phyloP scores from a whole-genome alignment of 2,113 vertebrate genomes.

The Bujurquina vittata region DNA sequence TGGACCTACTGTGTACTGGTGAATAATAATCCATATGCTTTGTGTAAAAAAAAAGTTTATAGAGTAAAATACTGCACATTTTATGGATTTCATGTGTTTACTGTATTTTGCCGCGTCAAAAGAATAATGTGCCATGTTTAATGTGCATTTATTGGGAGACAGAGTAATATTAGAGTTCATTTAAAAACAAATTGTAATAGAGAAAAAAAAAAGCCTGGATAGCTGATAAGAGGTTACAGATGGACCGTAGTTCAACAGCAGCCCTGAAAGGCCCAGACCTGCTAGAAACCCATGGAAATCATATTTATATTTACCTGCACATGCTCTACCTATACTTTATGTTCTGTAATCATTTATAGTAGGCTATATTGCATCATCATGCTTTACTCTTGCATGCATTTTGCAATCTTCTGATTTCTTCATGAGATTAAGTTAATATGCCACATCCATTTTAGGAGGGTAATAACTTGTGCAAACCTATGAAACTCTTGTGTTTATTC shows the following conservation, averaged over 20 bases:
- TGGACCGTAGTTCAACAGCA: not conserved
- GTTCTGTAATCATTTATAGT: not conserved
- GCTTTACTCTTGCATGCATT: not conserved
- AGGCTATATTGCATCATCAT: not conserved
- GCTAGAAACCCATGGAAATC: not conserved
- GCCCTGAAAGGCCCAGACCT: not conserved
- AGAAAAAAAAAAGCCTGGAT: not conserved
- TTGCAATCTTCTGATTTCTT: not conserved
- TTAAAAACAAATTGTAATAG: not conserved
- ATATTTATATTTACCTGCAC: not conserved
- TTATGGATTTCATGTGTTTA: not conserved
- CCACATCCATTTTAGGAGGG: constrained; percentile 33
- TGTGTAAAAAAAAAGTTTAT: constrained; percentile 13
- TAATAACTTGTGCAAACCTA: not conserved
- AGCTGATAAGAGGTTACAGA: not conserved
- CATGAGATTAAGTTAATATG: constrained; percentile 1
- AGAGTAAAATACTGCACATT: constrained; percentile 2
- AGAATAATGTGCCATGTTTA: constrained; percentile 35
- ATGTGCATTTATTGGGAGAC: not conserved
- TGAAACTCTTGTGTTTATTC: constrained; percentile 46
- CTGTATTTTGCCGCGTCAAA: constrained; percentile 4
- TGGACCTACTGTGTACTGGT: constrained; percentile 8
- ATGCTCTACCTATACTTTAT: not conserved
- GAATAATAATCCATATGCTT: constrained; percentile 4
- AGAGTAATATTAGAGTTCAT: not conserved